phyloP scores from a whole-genome alignment of 2,113 vertebrate genomes.

The Heterotilapia buettikoferi region DNA sequence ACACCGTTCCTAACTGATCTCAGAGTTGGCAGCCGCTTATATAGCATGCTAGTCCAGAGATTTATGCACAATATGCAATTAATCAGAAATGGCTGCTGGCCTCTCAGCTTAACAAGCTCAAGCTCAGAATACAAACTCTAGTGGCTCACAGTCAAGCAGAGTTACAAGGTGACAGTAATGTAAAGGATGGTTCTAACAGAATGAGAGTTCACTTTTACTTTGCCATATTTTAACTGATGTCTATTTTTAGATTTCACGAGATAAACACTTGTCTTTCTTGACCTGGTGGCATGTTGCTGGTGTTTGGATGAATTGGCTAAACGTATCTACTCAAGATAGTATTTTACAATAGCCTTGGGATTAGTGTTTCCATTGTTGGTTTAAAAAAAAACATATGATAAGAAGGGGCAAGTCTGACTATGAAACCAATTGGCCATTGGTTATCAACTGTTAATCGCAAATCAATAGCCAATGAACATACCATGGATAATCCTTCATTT shows the following conservation, averaged over 20 bases:
- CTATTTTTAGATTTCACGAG: background rate
- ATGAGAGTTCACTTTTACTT: background rate
- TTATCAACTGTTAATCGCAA: background rate
- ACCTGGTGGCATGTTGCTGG: background rate
- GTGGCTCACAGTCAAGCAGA: background rate
- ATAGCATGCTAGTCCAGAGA: background rate
- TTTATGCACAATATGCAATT: background rate
- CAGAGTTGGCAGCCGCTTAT: background rate
- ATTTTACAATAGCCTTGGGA: background rate
- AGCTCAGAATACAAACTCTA: background rate
- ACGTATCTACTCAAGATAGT: background rate
- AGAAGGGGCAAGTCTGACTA: background rate
- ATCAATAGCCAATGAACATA: background rate
- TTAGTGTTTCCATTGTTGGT: background rate
- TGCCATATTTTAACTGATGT: background rate
- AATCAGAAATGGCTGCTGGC: background rate
- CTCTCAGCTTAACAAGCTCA: background rate
- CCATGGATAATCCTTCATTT: background rate
- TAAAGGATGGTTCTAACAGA: background rate
- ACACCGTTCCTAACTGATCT: background rate
- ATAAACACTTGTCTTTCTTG: background rate
- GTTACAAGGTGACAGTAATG: background rate
- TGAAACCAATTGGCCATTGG: background rate
- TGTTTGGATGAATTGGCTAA: background rate
- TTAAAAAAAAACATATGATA: background rate